Percentiles rank a stretch among this genome's conserved stretches.
These are phyloP conservation scores for Asarcornis scutulata DNA, from an alignment of 2,113 vertebrate genomes.

Conservation along the genomic window DNA sequence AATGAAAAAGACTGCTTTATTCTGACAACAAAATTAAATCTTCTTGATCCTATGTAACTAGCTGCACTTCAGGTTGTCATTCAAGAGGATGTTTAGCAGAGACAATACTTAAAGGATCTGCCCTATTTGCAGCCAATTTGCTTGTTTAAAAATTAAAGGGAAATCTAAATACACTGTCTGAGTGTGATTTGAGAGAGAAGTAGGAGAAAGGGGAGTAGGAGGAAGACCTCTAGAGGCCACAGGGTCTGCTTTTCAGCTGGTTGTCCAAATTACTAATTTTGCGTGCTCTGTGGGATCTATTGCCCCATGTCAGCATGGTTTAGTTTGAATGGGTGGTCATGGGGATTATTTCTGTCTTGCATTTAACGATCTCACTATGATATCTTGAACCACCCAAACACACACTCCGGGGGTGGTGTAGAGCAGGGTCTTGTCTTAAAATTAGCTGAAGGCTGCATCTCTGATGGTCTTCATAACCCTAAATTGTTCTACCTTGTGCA, in stretches of 20 bases:
- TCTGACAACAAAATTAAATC: neutral
- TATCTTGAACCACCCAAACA: neutral
- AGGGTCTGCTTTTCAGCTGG: neutral
- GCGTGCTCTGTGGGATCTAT: neutral
- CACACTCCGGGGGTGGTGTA: neutral
- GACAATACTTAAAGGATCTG: neutral
- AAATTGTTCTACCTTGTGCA: neutral
- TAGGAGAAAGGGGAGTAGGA: neutral
- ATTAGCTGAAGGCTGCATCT: neutral
- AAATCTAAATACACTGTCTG: neutral
- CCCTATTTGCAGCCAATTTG: neutral
- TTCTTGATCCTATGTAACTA: neutral
- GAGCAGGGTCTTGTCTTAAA: neutral
- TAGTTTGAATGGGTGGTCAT: neutral
- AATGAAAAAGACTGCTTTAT: neutral
- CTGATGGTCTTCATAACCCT: neutral
- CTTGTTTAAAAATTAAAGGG: neutral
- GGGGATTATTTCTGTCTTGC: neutral
- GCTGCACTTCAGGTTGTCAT: neutral
- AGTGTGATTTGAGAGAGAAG: neutral
- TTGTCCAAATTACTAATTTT: neutral
- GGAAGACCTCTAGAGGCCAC: neutral
- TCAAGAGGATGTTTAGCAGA: neutral
- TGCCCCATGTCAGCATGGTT: neutral
- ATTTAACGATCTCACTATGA: neutral